phyloP scores from a whole-genome alignment of 2,113 vertebrate species.

The Monopterus albus region DNA sequence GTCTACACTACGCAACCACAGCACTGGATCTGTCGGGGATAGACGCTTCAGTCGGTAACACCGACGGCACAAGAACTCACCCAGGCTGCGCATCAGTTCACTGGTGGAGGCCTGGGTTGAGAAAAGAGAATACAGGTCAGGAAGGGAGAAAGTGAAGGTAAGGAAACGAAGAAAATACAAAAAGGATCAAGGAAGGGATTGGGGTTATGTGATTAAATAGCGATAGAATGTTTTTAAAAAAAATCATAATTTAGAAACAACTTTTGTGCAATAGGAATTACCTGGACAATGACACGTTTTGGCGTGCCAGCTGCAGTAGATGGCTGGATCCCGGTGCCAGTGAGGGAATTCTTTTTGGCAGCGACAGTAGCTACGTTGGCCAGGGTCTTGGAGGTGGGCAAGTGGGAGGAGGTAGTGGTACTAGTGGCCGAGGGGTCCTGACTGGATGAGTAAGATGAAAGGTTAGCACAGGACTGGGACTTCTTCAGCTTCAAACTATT shows the following conservation, averaged over 20 bases:
- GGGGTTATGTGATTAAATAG: background rate
- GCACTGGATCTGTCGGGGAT: conserved; percentile 77
- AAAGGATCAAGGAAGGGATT: background rate
- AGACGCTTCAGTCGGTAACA: conserved; percentile 82
- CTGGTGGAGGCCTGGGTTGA: conserved; percentile 79
- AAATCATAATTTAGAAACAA: background rate
- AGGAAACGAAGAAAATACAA: background rate
- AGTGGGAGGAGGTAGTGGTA: conserved; percentile 76
- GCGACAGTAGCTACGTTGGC: conserved; percentile 78
- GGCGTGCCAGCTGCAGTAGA: conserved; percentile 85
- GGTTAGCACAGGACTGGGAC: conserved; percentile 92
- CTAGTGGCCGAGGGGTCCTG: conserved; percentile 78
- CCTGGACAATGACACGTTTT: conserved; percentile 91
- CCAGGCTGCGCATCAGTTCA: conserved; percentile 81
- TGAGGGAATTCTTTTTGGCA: conserved; percentile 80
- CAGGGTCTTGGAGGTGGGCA: conserved; percentile 85
- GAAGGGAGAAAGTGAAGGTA: background rate
- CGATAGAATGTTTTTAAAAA: too few relatives aligned
- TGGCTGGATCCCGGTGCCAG: conserved; percentile 68
- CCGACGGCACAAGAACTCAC: conserved; percentile 83
- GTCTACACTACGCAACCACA: conserved; percentile 83
- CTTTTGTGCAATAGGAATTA: conserved; percentile 2
- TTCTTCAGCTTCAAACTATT: conserved; percentile 92
- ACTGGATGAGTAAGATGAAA: conserved; percentile 82
- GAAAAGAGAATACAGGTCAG: background rate